Conservation (phyloP, 2,113 vertebrate species). For the Phyllopteryx taeniolatus region DNA sequence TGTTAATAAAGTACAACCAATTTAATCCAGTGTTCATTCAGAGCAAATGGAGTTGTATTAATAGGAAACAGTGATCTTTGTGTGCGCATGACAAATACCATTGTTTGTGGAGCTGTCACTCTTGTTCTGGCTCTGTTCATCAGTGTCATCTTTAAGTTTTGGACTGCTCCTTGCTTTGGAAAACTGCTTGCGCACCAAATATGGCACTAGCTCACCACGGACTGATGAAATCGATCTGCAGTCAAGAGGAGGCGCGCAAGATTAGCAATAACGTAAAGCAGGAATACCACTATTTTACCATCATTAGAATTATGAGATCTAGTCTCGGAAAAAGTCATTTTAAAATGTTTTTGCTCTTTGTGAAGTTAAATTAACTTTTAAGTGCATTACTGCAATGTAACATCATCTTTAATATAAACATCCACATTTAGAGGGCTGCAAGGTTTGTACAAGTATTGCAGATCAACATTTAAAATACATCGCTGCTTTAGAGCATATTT, state of each 20-base stretch:
- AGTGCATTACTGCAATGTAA: neutral
- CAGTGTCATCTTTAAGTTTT: conserved; percentile 75
- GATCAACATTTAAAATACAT: neutral
- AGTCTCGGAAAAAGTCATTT: neutral
- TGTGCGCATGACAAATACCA: conserved; percentile 32
- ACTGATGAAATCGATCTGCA: conserved; percentile 89
- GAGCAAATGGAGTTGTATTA: neutral
- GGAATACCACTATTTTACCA: neutral
- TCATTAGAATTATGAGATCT: neutral
- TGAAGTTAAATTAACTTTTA: neutral
- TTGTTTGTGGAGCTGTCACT: conserved; percentile 67
- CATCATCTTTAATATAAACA: neutral
- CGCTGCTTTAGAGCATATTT: neutral
- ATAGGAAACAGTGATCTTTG: neutral
- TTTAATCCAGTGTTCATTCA: neutral
- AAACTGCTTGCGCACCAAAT: conserved; percentile 94
- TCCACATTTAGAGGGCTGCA: neutral
- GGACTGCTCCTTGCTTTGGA: conserved; percentile 72
- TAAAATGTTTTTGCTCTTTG: neutral
- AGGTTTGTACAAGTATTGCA: neutral
- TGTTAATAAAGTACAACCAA: neutral
- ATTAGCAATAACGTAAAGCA: neutral
- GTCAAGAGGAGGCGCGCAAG: neutral
- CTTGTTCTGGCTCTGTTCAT: conserved; percentile 81
- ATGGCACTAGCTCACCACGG: conserved; percentile 91